phyloP scores from a whole-genome alignment of 2,797 vertebrate genomes.

The Peromyscus attwateri region DNA sequence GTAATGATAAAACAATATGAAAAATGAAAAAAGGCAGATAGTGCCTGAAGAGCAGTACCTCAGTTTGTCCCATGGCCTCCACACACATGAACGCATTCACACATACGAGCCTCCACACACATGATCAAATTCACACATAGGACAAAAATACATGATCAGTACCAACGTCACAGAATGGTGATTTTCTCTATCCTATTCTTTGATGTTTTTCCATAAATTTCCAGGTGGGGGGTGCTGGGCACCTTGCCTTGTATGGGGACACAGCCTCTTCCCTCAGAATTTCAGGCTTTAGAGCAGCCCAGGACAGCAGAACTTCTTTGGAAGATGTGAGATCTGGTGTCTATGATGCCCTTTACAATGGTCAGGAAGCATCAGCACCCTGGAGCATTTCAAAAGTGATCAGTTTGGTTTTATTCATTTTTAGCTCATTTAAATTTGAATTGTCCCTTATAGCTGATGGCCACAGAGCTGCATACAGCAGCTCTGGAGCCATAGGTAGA shows the following conservation, averaged over 20 bases:
- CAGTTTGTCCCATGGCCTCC: neutral
- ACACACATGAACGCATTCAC: neutral
- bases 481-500: neutral
- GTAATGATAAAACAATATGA: neutral
- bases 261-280: neutral
- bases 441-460: neutral
- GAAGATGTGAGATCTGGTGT: neutral
- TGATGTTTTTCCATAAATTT: neutral
- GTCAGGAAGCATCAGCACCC: neutral
- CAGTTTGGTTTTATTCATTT: neutral
- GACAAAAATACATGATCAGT: neutral
- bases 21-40: neutral
- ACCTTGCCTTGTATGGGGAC: neutral
- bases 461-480: neutral
- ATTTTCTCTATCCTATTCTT: neutral
- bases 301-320: neutral
- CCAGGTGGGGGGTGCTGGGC: neutral
- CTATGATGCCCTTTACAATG: neutral
- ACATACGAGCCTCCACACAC: neutral
- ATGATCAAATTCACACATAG: neutral
- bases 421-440: constrained; percentile 28
- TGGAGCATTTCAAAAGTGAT: neutral
- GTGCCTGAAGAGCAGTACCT: neutral
- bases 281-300: neutral
- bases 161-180: neutral